Evolutionary conservation across 2,888 invertebrate genomes (phyloP).

Genomic region (Patella caerulea): DNA sequence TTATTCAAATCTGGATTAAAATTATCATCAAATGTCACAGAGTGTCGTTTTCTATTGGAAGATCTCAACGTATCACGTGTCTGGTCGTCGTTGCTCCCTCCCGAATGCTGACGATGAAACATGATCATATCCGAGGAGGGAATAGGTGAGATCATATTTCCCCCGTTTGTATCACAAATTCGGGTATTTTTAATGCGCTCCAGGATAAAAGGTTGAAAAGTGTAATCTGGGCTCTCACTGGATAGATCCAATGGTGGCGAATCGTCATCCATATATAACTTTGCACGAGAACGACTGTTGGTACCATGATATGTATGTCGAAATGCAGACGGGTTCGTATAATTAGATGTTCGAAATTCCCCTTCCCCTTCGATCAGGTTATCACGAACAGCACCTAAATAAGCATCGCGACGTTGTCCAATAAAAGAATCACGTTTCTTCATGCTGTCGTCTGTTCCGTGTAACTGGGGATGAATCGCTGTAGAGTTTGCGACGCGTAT

Average conservation of each 20-base stretch:
- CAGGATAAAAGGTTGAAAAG: slow-evolving; percentile 35
- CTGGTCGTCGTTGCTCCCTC: neutral
- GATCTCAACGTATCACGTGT: neutral
- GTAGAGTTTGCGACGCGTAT: slow-evolving; percentile 84
- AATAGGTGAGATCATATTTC: neutral
- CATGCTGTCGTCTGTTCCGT: slow-evolving; percentile 36
- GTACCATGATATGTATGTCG: slow-evolving; percentile 89
- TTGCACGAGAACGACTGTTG: slow-evolving; percentile 76
- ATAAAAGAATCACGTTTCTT: slow-evolving; percentile 61
- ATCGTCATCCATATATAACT: slow-evolving; percentile 61
- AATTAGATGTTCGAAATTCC: slow-evolving; percentile 56
- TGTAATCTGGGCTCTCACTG: slow-evolving; percentile 28
- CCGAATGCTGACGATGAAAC: neutral
- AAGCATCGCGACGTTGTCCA: slow-evolving; percentile 66
- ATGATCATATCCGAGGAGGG: neutral
- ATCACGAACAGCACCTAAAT: slow-evolving; percentile 67
- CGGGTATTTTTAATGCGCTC: slow-evolving; percentile 31
- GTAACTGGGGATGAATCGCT: slow-evolving; percentile 61
- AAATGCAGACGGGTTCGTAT: slow-evolving; percentile 49
- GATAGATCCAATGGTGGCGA: slow-evolving; percentile 48
- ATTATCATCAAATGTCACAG: slow-evolving; percentile 69
- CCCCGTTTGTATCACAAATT: neutral
- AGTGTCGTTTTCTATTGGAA: slow-evolving; percentile 53
- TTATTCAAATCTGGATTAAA: slow-evolving; percentile 47
- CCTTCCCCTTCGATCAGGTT: slow-evolving; percentile 64